These are phyloP conservation scores for Daboia siamensis DNA, from an alignment of 2,113 vertebrate species.

Conservation along the genomic window DNA sequence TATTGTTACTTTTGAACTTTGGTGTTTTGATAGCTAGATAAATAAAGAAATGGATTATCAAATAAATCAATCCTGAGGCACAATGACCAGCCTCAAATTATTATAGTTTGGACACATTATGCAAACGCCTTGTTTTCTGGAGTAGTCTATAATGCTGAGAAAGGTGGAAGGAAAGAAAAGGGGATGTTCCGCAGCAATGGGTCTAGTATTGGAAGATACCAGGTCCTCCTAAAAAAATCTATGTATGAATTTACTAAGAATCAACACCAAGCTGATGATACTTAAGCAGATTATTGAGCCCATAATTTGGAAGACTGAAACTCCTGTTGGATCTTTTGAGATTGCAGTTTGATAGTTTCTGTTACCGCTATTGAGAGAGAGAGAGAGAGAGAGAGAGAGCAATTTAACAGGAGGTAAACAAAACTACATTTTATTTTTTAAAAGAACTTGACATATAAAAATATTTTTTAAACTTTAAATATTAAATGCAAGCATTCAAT, in stretches of 20 bases:
- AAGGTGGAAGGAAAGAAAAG: background rate
- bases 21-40: background rate
- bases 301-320: background rate
- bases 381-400: too few relatives aligned
- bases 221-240: background rate
- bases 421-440: background rate
- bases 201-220: background rate
- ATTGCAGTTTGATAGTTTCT: background rate
- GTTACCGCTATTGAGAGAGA: background rate
- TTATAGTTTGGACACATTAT: background rate
- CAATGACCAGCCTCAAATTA: background rate
- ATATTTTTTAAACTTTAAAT: background rate
- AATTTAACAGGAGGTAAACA: background rate
- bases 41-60: background rate
- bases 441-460: background rate
- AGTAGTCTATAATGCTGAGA: background rate
- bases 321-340: background rate
- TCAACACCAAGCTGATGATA: background rate
- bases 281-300: background rate
- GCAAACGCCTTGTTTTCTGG: background rate
- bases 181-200: background rate
- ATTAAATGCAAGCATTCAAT: background rate
- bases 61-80: background rate
- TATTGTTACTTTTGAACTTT: background rate
- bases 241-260: background rate